Evolutionary conservation across 2,797 vertebrate species (phyloP), one percentile per base, ranked within the genome.

Genomic region (Cichlasoma orientale): DNA sequence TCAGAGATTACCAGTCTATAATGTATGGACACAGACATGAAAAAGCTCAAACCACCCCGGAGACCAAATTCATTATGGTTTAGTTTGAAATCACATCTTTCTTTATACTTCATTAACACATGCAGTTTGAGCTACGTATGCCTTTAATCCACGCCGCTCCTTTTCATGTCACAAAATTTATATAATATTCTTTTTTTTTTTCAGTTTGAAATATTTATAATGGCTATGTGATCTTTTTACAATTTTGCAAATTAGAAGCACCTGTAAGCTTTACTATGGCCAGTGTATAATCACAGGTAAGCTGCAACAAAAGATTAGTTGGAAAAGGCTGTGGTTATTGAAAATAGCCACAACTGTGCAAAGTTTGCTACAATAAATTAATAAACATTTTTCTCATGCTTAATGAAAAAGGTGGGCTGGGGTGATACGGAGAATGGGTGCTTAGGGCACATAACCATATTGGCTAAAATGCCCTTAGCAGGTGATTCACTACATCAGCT

Each of bases 31-130:
- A 29, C 3, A 6, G 11, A 85, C 78, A 82, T 92, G 56, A 90
- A 90, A 90, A 58, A 55, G 18, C 23, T 33, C 21, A 19, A 82
- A 77, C 5, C 27, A 54, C 68, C 63, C 72, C 23, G 31, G 79
- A 78, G 68, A 87, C 52, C 18, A 69, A 83, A 53, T 18, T 52
- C 73, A 88, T 88, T 84, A 88, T 89, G 90, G 79, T 53, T 33
- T 3, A 7, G 21, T 63, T 36, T 86, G 74, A 84, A 41, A 13
- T 54, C 72, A 78, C 19, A 31, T 44, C 70, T 69, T 79, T 74
- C 14, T 58, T 31, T 66, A 71, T 21, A 54, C 54, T 71, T 77
- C 16, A 1, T 74, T 76, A 72, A 75, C 47, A 73, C 33, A 71
- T 84, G 58, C 54, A 56, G 56, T 76, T 68, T 74, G 75, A 86